Conservation (phyloP, 2,797 vertebrate genomes). For the Lepidocolaptes lacrymiger region DNA sequence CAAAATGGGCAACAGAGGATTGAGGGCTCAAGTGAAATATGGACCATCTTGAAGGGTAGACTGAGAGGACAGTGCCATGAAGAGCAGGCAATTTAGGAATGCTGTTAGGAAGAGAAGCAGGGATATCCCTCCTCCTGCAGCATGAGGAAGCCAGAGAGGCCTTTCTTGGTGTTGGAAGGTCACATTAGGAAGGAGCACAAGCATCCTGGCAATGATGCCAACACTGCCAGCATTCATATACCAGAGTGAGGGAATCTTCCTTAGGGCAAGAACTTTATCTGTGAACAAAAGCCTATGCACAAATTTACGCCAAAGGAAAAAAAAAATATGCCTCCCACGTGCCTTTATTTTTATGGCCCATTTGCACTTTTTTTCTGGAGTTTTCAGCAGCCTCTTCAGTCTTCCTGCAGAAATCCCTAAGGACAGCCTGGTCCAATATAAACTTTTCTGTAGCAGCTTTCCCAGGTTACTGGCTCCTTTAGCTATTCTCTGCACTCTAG, state of each 20-base stretch:
- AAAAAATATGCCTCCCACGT: conserved; percentile 2
- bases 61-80: background rate
- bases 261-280: conserved; percentile 9
- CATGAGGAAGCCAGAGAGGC: background rate
- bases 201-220: background rate
- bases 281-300: background rate
- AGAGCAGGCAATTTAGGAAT: background rate
- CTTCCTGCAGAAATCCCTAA: conserved; percentile 31
- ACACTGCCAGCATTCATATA: background rate
- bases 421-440: conserved; percentile 30
- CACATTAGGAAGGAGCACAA: background rate
- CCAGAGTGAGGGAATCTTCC: background rate
- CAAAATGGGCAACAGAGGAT: background rate
- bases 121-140: background rate
- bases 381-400: conserved; percentile 58
- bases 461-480: conserved; percentile 52
- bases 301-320: conserved; percentile 6
- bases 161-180: background rate
- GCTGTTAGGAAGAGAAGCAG: background rate
- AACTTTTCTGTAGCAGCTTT: conserved; percentile 49
- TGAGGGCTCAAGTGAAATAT: background rate
- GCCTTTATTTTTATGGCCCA: conserved; percentile 52
- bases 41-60: background rate
- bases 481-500: background rate
- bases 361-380: conserved; percentile 38